Percentiles rank a stretch among this genome's conserved stretches.
These are phyloP conservation scores for Phoxinus phoxinus DNA, from an alignment of 2,113 vertebrate genomes.

Conservation along the genomic window DNA sequence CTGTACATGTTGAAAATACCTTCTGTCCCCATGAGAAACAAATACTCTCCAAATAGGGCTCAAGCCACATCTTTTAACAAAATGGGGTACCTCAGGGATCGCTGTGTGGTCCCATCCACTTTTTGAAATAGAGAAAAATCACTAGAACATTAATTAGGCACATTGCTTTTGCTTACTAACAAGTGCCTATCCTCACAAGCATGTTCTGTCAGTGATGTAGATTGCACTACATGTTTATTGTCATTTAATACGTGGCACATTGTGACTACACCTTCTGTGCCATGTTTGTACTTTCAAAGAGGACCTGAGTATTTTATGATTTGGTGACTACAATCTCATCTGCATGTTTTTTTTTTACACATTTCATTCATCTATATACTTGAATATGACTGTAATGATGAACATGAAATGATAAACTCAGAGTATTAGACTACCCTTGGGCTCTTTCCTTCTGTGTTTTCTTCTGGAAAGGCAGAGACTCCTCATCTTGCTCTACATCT, in stretches of 20 bases:
- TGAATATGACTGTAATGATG: too few species aligned
- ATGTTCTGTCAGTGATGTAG: neutral
- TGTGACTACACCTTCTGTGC: neutral
- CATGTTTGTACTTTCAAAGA: too few species aligned
- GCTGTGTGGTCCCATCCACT: neutral
- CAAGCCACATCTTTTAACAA: neutral
- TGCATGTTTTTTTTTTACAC: too few species aligned
- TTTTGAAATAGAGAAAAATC: neutral
- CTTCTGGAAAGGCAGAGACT: conserved; percentile 66
- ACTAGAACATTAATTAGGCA: neutral
- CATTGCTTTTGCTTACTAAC: neutral
- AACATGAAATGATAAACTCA: neutral
- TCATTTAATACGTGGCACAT: neutral
- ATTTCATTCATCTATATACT: too few species aligned
- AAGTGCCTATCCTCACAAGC: neutral
- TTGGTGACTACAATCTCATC: too few species aligned
- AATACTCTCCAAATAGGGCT: neutral
- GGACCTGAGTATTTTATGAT: too few species aligned
- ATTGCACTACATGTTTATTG: neutral
- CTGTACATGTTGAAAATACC: neutral
- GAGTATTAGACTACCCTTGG: conserved; percentile 8
- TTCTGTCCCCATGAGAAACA: neutral
- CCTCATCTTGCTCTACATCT: conserved; percentile 69
- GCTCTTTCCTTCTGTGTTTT: conserved; percentile 61
- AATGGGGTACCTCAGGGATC: neutral